These are phyloP conservation scores for Charina bottae DNA, from an alignment of 2,113 vertebrate species.

Conservation along the genomic window DNA sequence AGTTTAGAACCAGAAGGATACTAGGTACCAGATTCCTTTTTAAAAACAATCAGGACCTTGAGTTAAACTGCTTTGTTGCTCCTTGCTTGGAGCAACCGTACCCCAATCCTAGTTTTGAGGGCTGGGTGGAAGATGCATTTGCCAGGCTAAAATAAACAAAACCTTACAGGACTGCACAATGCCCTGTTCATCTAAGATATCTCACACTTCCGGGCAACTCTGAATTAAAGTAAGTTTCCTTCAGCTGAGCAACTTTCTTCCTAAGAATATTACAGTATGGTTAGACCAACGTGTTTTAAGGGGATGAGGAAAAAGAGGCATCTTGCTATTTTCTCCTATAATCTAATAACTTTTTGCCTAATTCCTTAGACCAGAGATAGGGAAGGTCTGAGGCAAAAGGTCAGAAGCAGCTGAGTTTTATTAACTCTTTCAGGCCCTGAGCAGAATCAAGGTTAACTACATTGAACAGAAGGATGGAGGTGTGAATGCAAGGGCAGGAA, in stretches of 20 bases:
- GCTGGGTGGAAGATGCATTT: neutral
- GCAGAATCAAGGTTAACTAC: slow-evolving; percentile 83
- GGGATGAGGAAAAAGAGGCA: slow-evolving; percentile 33
- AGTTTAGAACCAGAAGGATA: slow-evolving; percentile 50
- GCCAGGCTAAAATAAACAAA: neutral
- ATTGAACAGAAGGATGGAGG: slow-evolving; percentile 75
- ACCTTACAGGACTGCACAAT: neutral
- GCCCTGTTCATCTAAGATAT: neutral
- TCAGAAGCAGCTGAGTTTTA: slow-evolving; percentile 80
- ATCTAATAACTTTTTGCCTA: slow-evolving; percentile 80
- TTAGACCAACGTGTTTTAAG: slow-evolving; percentile 68
- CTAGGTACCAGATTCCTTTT: slow-evolving; percentile 33
- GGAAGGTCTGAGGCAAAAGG: slow-evolving; percentile 78
- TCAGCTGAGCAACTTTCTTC: slow-evolving; percentile 56
- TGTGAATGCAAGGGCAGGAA: slow-evolving; percentile 24
- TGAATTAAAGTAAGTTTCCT: slow-evolving; percentile 62
- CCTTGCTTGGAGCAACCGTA: neutral
- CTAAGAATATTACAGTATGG: slow-evolving; percentile 42
- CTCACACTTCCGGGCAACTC: slow-evolving; percentile 64
- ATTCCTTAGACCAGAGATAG: slow-evolving; percentile 77
- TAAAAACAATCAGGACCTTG: neutral
- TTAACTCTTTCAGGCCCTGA: slow-evolving; percentile 85
- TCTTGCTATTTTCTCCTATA: slow-evolving; percentile 71
- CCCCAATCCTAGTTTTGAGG: neutral
- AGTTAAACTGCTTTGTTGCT: neutral